These are phyloP conservation scores for Tylochromis polylepis DNA, from an alignment of 2,113 vertebrate genomes.

Conservation along the genomic window DNA sequence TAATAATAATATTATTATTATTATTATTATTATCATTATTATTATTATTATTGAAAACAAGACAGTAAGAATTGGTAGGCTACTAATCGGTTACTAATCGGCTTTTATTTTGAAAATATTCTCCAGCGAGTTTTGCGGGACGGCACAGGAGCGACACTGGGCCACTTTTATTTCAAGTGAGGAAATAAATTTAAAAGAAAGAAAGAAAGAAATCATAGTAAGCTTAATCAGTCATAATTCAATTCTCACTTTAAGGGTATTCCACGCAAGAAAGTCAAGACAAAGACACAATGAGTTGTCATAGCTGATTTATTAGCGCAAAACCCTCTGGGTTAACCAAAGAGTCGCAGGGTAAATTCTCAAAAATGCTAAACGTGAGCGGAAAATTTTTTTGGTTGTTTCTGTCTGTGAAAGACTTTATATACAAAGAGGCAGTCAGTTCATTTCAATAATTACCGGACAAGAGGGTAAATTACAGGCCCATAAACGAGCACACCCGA, in stretches of 20 bases:
- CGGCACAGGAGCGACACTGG: not conserved
- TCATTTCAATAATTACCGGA: not conserved
- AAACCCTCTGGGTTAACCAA: not conserved
- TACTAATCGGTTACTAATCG: not conserved
- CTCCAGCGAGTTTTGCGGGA: not conserved
- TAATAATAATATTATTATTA: not conserved
- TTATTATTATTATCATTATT: no score
- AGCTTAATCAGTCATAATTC: not conserved
- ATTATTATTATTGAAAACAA: not conserved
- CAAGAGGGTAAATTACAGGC: not conserved
- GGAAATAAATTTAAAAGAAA: not conserved
- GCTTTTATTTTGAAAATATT: not conserved
- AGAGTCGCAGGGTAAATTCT: not conserved
- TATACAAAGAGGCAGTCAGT: not conserved
- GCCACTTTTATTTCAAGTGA: not conserved
- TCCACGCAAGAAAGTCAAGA: not conserved
- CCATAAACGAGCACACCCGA: not conserved
- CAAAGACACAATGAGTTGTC: not conserved
- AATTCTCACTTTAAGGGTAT: not conserved
- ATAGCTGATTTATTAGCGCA: not conserved
- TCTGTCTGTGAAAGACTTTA: no score
- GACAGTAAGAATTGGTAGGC: not conserved
- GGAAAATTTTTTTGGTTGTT: not conserved
- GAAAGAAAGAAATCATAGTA: not conserved
- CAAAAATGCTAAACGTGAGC: not conserved